These are phyloP conservation scores for Agrotis puta DNA, from an alignment of 2,888 invertebrate species.

Conservation along the genomic window DNA sequence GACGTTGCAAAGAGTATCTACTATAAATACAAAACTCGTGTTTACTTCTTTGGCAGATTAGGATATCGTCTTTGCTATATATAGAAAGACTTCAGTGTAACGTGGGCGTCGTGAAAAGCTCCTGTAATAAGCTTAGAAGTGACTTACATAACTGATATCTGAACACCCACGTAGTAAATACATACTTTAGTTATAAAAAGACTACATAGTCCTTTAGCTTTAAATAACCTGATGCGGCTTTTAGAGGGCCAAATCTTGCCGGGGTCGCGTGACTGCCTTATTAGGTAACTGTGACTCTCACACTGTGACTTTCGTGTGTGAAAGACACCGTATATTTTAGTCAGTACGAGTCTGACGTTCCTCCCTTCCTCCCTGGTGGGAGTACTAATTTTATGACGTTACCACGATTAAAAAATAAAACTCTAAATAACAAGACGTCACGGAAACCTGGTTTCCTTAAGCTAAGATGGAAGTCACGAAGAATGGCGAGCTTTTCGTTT, in stretches of 20 bases:
- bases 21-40: not conserved
- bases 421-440: constrained; percentile 9
- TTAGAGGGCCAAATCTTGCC: no score
- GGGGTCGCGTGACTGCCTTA: no score
- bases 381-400: no score
- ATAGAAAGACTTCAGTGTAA: constrained; percentile 19
- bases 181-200: not conserved
- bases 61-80: constrained; percentile 7
- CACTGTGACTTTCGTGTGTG: no score
- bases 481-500: constrained; percentile 41
- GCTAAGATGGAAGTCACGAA: constrained; percentile 30
- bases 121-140: not conserved
- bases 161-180: not conserved
- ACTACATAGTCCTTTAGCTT: not conserved
- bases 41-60: constrained; percentile 22
- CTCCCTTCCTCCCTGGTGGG: no score
- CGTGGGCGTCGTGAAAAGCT: constrained; percentile 9
- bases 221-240: constrained; percentile 1
- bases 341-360: no score
- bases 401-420: no score
- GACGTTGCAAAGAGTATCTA: not conserved
- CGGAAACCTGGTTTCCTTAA: constrained; percentile 20
- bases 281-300: no score
- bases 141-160: constrained; percentile 8
- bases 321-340: no score